Conservation (phyloP, 2,113 vertebrate species). For the Rousettus leschenaultii region DNA sequence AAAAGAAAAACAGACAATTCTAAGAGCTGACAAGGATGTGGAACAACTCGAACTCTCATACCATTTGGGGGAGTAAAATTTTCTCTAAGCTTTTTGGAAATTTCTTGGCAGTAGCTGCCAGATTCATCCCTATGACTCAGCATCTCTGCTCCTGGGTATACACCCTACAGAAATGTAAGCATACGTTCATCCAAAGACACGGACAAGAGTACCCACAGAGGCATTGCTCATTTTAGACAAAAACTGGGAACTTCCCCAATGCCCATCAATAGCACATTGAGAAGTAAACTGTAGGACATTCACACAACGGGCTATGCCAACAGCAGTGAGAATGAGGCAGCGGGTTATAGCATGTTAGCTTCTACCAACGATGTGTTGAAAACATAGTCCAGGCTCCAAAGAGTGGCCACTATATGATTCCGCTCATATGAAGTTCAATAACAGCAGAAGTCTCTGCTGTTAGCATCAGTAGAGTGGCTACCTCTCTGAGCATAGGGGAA, state of each 20-base stretch:
- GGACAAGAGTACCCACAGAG: not conserved
- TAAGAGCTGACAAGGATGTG: not conserved
- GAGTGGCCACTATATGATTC: fast-evolving
- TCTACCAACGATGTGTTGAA: fast-evolving
- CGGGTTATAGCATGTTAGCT: not conserved
- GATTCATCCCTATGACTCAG: not conserved
- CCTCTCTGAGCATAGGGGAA: fast-evolving
- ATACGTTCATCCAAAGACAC: not conserved
- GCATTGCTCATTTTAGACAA: not conserved
- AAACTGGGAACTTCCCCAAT: fast-evolving
- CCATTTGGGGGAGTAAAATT: not conserved
- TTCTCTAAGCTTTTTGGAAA: not conserved
- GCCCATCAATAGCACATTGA: fast-evolving
- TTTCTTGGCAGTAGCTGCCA: fast-evolving
- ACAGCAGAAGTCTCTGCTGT: too few relatives aligned
- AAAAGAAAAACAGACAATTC: not conserved
- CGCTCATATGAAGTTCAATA: not conserved
- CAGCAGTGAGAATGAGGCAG: fast-evolving
- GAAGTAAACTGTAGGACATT: not conserved
- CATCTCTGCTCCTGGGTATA: not conserved
- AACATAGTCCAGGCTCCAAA: fast-evolving
- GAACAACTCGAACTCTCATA: fast-evolving
- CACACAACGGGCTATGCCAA: fast-evolving
- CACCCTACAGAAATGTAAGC: not conserved
- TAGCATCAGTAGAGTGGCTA: not conserved